Evolutionary conservation across 2,888 invertebrate genomes (phyloP).

Genomic region (Latheticus oryzae): DNA sequence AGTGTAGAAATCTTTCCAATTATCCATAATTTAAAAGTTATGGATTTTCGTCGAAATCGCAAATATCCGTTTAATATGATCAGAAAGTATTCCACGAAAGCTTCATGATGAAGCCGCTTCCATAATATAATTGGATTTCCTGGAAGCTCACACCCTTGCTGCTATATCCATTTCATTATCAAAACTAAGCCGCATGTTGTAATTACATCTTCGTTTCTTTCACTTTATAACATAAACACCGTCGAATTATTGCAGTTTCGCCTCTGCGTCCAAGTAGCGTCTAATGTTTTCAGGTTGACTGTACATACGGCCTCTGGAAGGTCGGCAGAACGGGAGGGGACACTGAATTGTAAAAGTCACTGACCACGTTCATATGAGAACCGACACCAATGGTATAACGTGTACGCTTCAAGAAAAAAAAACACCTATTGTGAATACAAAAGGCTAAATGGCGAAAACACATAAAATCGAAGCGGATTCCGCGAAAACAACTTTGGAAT

Average conservation of each 20-base stretch:
- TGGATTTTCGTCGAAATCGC: too few species aligned
- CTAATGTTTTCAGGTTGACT: constrained; percentile 57
- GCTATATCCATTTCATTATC: too few species aligned
- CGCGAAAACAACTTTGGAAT: constrained; percentile 7
- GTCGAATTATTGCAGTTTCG: too few species aligned
- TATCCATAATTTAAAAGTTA: too few species aligned
- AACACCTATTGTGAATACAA: constrained; percentile 12
- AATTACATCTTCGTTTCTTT: too few species aligned
- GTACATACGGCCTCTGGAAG: constrained; percentile 63
- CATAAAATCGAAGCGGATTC: constrained; percentile 8
- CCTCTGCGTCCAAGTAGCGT: constrained; percentile 29
- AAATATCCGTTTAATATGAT: too few species aligned
- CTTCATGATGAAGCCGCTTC: not conserved
- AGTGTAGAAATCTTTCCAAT: too few species aligned
- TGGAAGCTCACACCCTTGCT: too few species aligned
- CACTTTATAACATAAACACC: too few species aligned
- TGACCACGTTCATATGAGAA: constrained; percentile 51
- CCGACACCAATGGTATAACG: too few species aligned
- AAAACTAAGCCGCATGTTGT: not conserved
- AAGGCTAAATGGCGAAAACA: constrained; percentile 3
- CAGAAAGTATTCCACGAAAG: too few species aligned
- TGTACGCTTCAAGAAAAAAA: constrained; percentile 14
- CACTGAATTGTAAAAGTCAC: constrained; percentile 53
- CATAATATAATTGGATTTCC: constrained; percentile 17
- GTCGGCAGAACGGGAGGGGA: constrained; percentile 58